These are phyloP conservation scores for Ancistrus triradiatus DNA, from an alignment of 2,113 vertebrate species.

Conservation along the genomic window DNA sequence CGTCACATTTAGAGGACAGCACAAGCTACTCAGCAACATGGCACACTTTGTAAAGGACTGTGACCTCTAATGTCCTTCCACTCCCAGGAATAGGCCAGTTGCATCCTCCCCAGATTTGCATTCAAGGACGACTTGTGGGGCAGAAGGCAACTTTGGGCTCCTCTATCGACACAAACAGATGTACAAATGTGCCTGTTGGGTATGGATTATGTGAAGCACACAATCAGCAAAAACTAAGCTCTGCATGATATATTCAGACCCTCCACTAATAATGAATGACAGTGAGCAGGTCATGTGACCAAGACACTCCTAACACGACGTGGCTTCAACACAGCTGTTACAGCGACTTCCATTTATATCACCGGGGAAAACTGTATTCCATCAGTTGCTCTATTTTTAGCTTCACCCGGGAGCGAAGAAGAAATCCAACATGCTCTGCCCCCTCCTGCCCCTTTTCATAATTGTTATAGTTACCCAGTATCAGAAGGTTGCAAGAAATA, in stretches of 20 bases:
- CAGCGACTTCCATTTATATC: slow-evolving; percentile 60
- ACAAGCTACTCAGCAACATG: neutral
- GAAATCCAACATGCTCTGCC: slow-evolving; percentile 43
- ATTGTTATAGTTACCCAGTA: slow-evolving; percentile 56
- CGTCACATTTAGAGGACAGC: neutral
- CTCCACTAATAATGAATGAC: slow-evolving; percentile 42
- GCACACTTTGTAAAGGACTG: neutral
- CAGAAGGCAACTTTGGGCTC: neutral
- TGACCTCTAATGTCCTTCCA: neutral
- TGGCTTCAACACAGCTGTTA: slow-evolving; percentile 73
- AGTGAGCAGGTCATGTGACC: slow-evolving; percentile 50
- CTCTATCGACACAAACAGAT: neutral
- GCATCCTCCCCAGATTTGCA: neutral
- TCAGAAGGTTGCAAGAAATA: too few species aligned
- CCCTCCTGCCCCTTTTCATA: slow-evolving; percentile 44
- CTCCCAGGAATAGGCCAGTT: neutral
- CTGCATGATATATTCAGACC: slow-evolving; percentile 4
- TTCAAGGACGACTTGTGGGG: slow-evolving; percentile 3
- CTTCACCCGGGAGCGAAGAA: slow-evolving; percentile 58
- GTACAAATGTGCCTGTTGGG: too few species aligned
- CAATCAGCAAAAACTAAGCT: neutral
- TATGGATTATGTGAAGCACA: too few species aligned
- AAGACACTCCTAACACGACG: slow-evolving; percentile 61
- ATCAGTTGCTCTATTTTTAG: slow-evolving; percentile 67
- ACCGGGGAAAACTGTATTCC: slow-evolving; percentile 70